These are phyloP conservation scores for Nysson spinosus DNA, from an alignment of 2,888 invertebrate species.

Conservation along the genomic window DNA sequence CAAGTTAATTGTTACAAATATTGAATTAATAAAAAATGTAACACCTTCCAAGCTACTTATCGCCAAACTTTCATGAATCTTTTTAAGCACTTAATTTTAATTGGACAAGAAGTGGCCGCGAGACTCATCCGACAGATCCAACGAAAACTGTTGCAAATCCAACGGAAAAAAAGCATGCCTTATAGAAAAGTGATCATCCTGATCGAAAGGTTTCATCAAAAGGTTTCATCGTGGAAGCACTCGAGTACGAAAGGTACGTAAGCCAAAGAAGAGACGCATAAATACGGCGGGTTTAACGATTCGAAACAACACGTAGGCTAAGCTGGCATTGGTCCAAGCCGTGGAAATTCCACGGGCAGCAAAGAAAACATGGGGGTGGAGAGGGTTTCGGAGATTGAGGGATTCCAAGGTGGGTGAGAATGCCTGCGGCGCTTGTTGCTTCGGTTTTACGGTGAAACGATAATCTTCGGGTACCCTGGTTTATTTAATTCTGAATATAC, in stretches of 20 bases:
- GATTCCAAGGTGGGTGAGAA: constrained; percentile 16
- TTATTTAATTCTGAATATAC: constrained; percentile 9
- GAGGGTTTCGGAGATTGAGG: constrained; percentile 30
- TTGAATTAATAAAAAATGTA: no score
- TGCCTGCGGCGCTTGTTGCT: constrained; percentile 6
- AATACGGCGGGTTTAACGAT: constrained; percentile 24
- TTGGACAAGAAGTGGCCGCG: no score
- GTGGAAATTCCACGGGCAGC: neutral
- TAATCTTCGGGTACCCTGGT: neutral
- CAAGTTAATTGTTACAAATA: no score
- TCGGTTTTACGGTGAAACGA: constrained; percentile 9
- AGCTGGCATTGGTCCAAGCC: constrained; percentile 26
- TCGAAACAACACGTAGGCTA: constrained; percentile 24
- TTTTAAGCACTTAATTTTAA: no score
- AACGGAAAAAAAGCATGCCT: no score
- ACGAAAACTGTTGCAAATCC: no score
- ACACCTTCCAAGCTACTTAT: no score
- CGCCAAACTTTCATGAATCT: no score
- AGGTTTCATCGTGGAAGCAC: neutral
- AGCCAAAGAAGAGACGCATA: neutral
- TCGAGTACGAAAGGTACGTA: neutral
- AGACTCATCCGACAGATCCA: no score
- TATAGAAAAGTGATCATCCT: no score
- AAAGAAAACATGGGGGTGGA: neutral
- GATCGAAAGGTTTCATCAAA: no score